Conservation (phyloP, 2,113 vertebrate genomes). For the Thomomys bottae region DNA sequence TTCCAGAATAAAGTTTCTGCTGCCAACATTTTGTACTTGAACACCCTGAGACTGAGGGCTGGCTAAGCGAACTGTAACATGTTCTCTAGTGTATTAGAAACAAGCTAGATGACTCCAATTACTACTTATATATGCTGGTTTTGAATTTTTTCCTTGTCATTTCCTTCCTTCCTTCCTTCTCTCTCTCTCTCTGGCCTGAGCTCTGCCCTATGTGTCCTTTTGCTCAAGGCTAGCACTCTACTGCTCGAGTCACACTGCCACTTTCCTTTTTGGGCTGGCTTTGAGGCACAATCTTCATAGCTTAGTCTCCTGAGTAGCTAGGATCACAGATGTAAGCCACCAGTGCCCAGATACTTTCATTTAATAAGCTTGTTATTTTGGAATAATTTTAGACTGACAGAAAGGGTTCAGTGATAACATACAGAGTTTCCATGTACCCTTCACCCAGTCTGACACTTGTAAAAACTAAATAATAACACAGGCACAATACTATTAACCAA, state of each 20-base stretch:
- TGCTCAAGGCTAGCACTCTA: too few relatives aligned
- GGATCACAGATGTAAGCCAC: too few relatives aligned
- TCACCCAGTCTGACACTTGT: neutral
- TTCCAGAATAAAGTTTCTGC: neutral
- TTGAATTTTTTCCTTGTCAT: neutral
- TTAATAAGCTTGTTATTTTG: neutral
- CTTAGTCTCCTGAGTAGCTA: too few relatives aligned
- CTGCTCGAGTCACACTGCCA: too few relatives aligned
- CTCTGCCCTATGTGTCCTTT: too few relatives aligned
- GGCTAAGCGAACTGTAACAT: fast-evolving
- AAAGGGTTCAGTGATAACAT: neutral
- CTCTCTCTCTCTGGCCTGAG: too few relatives aligned
- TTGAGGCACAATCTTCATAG: too few relatives aligned
- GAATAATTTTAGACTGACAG: neutral
- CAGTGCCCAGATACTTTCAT: neutral
- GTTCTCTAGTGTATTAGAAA: neutral
- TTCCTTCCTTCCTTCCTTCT: neutral
- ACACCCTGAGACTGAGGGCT: neutral
- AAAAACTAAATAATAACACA: fast-evolving
- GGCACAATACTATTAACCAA: neutral
- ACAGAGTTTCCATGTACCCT: neutral
- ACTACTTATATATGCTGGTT: neutral
- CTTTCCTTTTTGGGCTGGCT: too few relatives aligned
- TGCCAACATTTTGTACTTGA: fast-evolving
- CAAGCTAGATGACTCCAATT: neutral